A percentile compares a stretch with the other conserved stretches of the same genome.
Evolutionary conservation across 2,888 invertebrate species (phyloP).

Genomic region (Andricus quercusramuli): DNA sequence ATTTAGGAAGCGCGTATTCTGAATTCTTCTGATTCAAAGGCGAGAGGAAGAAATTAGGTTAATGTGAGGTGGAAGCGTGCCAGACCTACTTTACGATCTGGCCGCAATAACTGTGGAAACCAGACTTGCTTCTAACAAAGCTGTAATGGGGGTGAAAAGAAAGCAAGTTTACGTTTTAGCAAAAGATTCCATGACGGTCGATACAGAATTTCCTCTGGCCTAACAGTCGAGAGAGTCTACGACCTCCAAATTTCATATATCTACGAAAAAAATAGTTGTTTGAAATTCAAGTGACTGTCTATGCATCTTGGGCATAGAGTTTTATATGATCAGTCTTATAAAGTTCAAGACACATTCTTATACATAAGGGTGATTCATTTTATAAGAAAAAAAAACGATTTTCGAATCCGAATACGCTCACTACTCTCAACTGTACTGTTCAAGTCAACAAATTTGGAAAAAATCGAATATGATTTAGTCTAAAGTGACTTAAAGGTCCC

Average conservation of each 20-base stretch:
- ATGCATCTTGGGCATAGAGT: too few species aligned
- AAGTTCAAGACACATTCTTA: too few species aligned
- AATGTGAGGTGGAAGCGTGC: slow-evolving; percentile 71
- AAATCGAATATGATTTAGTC: too few species aligned
- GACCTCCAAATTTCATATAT: not conserved
- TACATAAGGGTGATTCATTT: too few species aligned
- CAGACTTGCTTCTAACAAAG: slow-evolving; percentile 41
- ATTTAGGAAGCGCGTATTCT: slow-evolving; percentile 62
- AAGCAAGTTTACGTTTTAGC: slow-evolving; percentile 10
- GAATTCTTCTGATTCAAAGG: slow-evolving; percentile 56
- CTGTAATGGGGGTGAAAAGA: slow-evolving; percentile 24
- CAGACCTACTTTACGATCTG: slow-evolving; percentile 61
- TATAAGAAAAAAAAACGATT: too few species aligned
- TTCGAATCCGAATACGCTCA: too few species aligned
- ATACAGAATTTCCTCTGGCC: not conserved
- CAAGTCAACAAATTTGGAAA: too few species aligned
- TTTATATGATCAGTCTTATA: too few species aligned
- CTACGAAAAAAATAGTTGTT: too few species aligned
- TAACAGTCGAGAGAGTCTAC: not conserved
- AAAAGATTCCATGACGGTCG: not conserved
- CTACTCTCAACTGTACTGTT: too few species aligned
- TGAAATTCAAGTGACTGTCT: too few species aligned
- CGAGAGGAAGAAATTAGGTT: slow-evolving; percentile 68
- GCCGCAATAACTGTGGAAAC: slow-evolving; percentile 40
- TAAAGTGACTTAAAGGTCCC: too few species aligned